A percentile compares a stretch with the other conserved stretches of the same genome.
Evolutionary conservation across 2,888 invertebrate genomes (phyloP).

Genomic region (Coelogynopora nodosa): DNA sequence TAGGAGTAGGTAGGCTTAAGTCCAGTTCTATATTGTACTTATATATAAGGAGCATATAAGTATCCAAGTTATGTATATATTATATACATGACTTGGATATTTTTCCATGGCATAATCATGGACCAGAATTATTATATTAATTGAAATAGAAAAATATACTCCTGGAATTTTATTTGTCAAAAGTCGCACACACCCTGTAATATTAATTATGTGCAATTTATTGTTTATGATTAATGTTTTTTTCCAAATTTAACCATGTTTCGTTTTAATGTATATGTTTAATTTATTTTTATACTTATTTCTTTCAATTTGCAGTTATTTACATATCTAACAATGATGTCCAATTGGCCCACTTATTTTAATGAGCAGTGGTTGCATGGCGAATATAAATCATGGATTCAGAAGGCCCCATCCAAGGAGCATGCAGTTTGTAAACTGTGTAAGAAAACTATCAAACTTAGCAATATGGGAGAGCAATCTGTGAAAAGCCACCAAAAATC

Average conservation of each 20-base stretch:
- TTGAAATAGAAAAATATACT: neutral
- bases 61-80: neutral
- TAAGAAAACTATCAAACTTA: neutral
- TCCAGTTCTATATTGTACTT: neutral
- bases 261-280: neutral
- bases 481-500: neutral
- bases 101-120: neutral
- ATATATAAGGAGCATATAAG: neutral
- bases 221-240: too few relatives aligned
- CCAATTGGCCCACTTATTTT: neutral
- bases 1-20: neutral
- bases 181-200: too few relatives aligned
- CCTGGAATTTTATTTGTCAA: too few relatives aligned
- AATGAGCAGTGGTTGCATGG: neutral
- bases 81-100: too few relatives aligned
- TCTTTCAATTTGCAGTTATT: neutral
- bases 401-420: neutral
- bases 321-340: neutral
- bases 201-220: too few relatives aligned
- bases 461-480: neutral
- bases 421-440: neutral
- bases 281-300: neutral
- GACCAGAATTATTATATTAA: neutral
- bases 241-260: neutral
- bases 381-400: neutral